phyloP scores from a whole-genome alignment of 2,797 vertebrate species.

The Xiphorhynchus erythropygius region DNA sequence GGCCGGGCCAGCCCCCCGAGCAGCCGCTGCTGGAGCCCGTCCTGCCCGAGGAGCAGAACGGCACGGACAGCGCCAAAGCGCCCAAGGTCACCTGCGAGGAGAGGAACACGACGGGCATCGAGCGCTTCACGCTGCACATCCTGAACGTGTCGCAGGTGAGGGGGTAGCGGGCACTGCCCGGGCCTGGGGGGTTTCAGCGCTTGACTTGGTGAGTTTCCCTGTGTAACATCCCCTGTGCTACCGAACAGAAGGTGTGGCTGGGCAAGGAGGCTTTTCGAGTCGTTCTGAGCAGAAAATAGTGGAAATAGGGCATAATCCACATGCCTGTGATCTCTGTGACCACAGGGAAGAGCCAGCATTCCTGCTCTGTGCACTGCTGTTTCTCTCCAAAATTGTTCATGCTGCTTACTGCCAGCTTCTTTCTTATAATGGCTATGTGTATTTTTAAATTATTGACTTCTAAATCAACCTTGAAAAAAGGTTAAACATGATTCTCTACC shows the following conservation, averaged over 20 bases:
- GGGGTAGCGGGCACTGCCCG: background rate
- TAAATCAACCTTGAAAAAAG: background rate
- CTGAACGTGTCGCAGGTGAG: constrained; percentile 91
- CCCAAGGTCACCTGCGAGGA: constrained; percentile 93
- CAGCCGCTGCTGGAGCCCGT: constrained; percentile 73
- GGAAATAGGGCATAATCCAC: rapidly evolving
- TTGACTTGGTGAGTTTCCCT: rapidly evolving
- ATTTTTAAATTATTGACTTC: background rate
- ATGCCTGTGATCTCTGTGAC: background rate
- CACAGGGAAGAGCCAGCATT: background rate
- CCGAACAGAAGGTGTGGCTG: rapidly evolving
- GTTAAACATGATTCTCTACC: background rate
- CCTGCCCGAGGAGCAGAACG: constrained; percentile 79
- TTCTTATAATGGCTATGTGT: rapidly evolving
- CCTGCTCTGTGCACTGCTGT: background rate
- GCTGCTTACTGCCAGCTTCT: background rate
- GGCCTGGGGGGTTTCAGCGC: background rate
- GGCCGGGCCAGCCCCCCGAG: background rate
- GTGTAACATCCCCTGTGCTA: rapidly evolving
- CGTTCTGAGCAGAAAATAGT: background rate
- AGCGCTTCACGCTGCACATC: constrained; percentile 83
- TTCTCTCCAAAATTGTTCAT: background rate
- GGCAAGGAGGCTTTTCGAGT: background rate
- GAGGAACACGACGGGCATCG: constrained; percentile 82
- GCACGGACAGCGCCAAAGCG: constrained; percentile 83